phyloP scores from a whole-genome alignment of 2,888 invertebrate species.

The Deilephila elpenor region DNA sequence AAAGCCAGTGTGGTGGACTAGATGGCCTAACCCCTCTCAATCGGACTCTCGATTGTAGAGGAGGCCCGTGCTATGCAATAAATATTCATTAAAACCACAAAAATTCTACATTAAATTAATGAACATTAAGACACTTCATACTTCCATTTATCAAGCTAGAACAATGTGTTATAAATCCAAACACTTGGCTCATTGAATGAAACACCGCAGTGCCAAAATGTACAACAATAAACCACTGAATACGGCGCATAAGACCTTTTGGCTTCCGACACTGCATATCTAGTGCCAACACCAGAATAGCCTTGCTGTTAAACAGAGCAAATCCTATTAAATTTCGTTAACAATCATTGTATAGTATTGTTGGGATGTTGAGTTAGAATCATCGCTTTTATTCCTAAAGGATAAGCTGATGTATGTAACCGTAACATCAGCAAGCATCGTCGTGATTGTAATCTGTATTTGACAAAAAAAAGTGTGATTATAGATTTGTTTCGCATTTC shows the following conservation, averaged over 20 bases:
- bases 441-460: no score
- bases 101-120: not conserved
- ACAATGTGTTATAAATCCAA: slow-evolving; percentile 11
- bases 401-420: no score
- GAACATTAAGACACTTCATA: not conserved
- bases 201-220: slow-evolving; percentile 22
- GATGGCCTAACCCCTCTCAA: no score
- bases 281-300: slow-evolving; percentile 13
- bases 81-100: no score
- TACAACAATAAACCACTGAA: slow-evolving; percentile 17
- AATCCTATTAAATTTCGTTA: slow-evolving; percentile 7
- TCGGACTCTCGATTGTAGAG: no score
- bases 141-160: slow-evolving; percentile 4
- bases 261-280: slow-evolving; percentile 8
- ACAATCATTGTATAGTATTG: not conserved
- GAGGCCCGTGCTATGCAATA: no score
- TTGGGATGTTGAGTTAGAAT: not conserved
- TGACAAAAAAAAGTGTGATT: no score
- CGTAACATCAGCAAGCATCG: no score
- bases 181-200: slow-evolving; percentile 23
- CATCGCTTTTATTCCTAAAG: not conserved
- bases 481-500: no score
- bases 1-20: no score
- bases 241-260: slow-evolving; percentile 6
- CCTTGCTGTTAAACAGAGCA: slow-evolving; percentile 14